Evolutionary conservation across 2,113 vertebrate species (phyloP), one percentile per base, ranked within the genome.

Genomic region (Tachuris rubrigastra): DNA sequence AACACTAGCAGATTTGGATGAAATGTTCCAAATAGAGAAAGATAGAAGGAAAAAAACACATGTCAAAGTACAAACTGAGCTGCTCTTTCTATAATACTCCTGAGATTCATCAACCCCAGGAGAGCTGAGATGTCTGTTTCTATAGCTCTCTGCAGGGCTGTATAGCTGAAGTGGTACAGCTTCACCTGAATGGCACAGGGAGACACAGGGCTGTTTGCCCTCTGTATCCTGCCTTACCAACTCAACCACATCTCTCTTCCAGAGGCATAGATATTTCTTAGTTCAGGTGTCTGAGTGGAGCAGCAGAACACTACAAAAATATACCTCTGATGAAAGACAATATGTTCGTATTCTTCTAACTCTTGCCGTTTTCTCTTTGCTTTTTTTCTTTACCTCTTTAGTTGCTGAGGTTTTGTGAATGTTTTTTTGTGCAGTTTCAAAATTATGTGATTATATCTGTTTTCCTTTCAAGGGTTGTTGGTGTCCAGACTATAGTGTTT

Each of bases 141-240:
- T 6, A 0, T 24, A 39, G n/a, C 18, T 62, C 76, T 59, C 12
- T 31, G 53, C 11, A 60, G 30, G 63, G 37, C 28, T 76, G 33
- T 14, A 2, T 5, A 16, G 14, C 19, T 25, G 60, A 19, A 35
- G 31, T 1, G 4, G 37, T 33, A 17, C 44, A 52, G 53, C 20
- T 65, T 21, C 37, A 55, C 17, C 18, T 5, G 47, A 28, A 16
- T 1, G 23, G 33, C 33, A 44, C 44, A 75, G 35, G n/a, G 23
- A 50, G 25, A n/a, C 0, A 1, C 4, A 22, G 23, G 50, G 12
- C 41, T 37, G 30, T 14, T 5, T 33, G 10, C 9, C 35, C 24
- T 72, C 8, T 4, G 46, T 27, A 23, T 72, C n/a, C 56, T 58
- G 31, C 56, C 3, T 2, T 21, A 17, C 46, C 4, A 1, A 31